Evolutionary conservation across 2,888 invertebrate species (phyloP), one percentile per base, ranked within the genome.

Genomic region (Ephialtes manifestator): DNA sequence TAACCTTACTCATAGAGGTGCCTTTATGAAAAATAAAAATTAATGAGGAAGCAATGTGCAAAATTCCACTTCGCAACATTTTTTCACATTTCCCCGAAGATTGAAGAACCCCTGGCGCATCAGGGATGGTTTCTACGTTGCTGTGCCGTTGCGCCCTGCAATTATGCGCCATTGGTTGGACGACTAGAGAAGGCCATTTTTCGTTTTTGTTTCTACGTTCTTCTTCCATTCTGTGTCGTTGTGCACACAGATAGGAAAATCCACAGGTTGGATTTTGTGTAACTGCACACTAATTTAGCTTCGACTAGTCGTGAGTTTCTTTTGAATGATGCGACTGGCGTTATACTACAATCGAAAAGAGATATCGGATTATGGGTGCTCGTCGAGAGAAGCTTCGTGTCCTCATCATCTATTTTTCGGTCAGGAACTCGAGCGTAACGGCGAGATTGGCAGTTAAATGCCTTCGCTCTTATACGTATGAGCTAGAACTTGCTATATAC

Each of bases 181-280:
- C 76, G 51, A 60, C 43, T 68, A 76, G 48, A 71, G 82, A 72
- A 55, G 82, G 51, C 83, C 79, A 80, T 84, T 83, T 84, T 83
- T 81, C 67, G 83, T 87, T 86, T 85, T 87, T 87, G 87, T 88
- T 88, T 88, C 86, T 83, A 79, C 67, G 81, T 51, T 79, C 65
- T 71, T 31, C 39, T 72, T 65, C 65, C n/a, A n/a, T n/a, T n/a
- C n/a, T n/a, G 35, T 39, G 55, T 71, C 51, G 78, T 85, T 43
- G 53, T 74, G 35, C 63, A 76, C 43, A n/a, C 43, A 51, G 48
- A 20, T 2, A 77, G 63, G 48, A 39, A 60, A 20, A 43, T 46
- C 18, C 68, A 68, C 58, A 68, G 60, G 35, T 78, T 48, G 60
- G 60, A 48, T 11, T 24, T 24, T 3, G 76, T 77, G 51, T 68